phyloP scores from a whole-genome alignment of 2,113 vertebrate species.

The Miniopterus natalensis region DNA sequence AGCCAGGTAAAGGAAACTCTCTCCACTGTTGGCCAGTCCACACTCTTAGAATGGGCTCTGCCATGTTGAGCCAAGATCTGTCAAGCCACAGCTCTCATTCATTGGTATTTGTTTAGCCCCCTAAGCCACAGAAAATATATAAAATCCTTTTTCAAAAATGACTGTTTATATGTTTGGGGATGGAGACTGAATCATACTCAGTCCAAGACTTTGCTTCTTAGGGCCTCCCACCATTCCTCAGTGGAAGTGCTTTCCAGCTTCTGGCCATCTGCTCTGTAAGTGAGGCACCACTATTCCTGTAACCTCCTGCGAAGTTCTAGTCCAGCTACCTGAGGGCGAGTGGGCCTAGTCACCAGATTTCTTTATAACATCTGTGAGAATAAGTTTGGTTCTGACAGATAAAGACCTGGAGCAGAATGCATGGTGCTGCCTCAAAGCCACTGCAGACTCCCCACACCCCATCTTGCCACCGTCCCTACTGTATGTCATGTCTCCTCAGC shows the following conservation, averaged over 20 bases:
- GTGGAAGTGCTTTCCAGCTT: neutral
- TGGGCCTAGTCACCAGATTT: neutral
- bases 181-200: neutral
- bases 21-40: neutral
- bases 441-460: rapidly evolving
- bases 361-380: neutral
- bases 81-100: neutral
- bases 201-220: neutral
- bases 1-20: neutral
- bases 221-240: neutral
- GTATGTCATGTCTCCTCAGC: neutral
- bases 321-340: neutral
- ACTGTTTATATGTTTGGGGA: neutral
- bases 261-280: neutral
- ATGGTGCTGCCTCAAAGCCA: neutral
- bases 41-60: neutral
- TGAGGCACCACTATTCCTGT: neutral
- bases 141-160: neutral
- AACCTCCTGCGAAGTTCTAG: neutral
- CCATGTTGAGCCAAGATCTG: neutral
- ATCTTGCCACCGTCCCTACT: neutral
- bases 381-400: neutral
- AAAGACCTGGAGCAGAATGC: neutral
- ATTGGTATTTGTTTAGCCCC: neutral
- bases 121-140: neutral